Percentiles rank a stretch among this genome's conserved stretches.
Conservation (phyloP, 1,140 invertebrate genomes). For the Heliconius hewitsoni region DNA sequence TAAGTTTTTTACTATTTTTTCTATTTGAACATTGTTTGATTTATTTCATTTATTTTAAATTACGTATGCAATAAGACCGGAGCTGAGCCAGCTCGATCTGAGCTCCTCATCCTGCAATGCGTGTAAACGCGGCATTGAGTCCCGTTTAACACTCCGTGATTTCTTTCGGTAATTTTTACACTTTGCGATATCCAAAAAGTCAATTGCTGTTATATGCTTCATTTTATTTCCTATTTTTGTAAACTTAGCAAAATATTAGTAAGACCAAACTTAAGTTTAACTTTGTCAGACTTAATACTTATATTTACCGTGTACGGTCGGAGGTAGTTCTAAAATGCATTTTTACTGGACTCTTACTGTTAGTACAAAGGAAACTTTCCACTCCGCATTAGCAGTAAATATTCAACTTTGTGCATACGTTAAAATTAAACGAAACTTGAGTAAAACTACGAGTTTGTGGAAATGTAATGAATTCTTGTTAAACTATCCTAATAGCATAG, state of each 20-base stretch:
- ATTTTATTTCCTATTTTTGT: neutral
- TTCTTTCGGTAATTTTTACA: too few species aligned
- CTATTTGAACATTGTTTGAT: too few species aligned
- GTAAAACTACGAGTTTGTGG: neutral
- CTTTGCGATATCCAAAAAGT: too few species aligned
- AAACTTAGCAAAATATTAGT: neutral
- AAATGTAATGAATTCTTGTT: constrained; percentile 12
- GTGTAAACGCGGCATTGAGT: too few species aligned
- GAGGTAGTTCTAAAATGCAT: neutral
- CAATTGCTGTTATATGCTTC: too few species aligned
- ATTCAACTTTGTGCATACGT: constrained; percentile 30
- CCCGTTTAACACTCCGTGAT: too few species aligned
- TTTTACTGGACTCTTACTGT: constrained; percentile 6
- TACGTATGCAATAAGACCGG: too few species aligned
- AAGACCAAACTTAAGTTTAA: neutral
- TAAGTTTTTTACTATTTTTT: too few species aligned
- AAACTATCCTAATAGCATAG: neutral
- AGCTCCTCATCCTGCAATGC: too few species aligned
- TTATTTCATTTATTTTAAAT: too few species aligned
- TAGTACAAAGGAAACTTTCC: constrained; percentile 24
- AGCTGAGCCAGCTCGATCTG: too few species aligned
- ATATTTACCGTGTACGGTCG: neutral
- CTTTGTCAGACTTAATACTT: neutral
- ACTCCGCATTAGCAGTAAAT: constrained; percentile 34
- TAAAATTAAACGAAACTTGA: constrained; percentile 29